Evolutionary conservation across 2,113 vertebrate species (phyloP), one percentile per base, ranked within the genome.

Genomic region (Gadus macrocephalus): DNA sequence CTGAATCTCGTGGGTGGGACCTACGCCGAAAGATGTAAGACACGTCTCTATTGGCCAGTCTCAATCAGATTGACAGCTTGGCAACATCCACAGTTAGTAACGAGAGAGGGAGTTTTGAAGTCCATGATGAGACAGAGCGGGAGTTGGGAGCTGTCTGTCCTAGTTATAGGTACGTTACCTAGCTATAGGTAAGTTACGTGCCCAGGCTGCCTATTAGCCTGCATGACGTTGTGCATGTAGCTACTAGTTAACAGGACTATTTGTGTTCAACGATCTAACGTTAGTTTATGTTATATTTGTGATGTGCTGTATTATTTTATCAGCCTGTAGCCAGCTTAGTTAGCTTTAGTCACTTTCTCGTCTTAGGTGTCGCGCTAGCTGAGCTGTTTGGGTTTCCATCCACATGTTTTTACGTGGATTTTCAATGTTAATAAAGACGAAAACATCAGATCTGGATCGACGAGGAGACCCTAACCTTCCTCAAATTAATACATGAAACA

Each of bases 1-100:
- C 20, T 20, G 20, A 20, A 20, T 20, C 20, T 20, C 20, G 20
- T 20, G 20, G 20, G 20, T 20, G 20, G 20, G 20, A 20, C 1
- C 20, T 20, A 20, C 20, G 20, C 20, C 20, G 20, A 20, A 20
- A 20, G 20, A 20, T 20, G 20, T 20, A 20, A 20, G 20, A 58
- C 56, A 58, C 56, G 15, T 58, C 56, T 58, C 56, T 58, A 58
- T 58, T 58, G 56, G 56, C 56, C 56, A 58, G 56, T 58, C 56
- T 58, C 56, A 17, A 58, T 58, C 5, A 17, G 56, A 58, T 14
- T 16, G 16, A 17, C 49, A 53, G 49, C 7, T 53, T 15, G 49
- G 49, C 49, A 53, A 5, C 58, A 60, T 60, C 58, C 58, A 60
- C 58, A 60, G 15, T 60, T 15, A 60, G 5, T 17, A 60, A 60